Percentiles rank a stretch among this genome's conserved stretches.
Conservation (phyloP, 2,797 vertebrate genomes). For the Brachyrhaphis roseni region DNA sequence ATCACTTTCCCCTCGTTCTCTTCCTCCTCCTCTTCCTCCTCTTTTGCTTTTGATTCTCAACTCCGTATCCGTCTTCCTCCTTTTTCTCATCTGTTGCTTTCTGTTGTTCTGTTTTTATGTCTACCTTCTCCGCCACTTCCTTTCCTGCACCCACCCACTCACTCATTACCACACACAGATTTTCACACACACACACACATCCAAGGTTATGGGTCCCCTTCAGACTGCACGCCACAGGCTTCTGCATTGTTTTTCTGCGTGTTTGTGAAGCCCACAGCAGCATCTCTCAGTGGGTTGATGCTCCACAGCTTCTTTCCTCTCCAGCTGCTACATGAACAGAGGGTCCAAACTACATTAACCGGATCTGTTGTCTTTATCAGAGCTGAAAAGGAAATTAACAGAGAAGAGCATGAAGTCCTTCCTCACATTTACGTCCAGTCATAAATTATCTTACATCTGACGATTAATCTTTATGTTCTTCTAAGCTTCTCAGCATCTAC, state of each 20-base stretch:
- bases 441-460: neutral
- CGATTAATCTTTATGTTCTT: neutral
- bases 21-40: neutral
- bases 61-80: conserved; percentile 10
- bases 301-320: conserved; percentile 33
- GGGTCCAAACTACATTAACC: conserved; percentile 12
- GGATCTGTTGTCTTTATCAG: conserved; percentile 36
- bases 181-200: conserved; percentile 38
- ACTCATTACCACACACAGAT: conserved; percentile 53
- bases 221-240: conserved; percentile 62
- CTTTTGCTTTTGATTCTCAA: neutral
- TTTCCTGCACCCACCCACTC: conserved; percentile 67
- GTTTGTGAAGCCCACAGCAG: conserved; percentile 23
- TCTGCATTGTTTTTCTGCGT: conserved; percentile 23
- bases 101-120: conserved; percentile 60
- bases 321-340: conserved; percentile 47
- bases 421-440: neutral
- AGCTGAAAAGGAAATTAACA: neutral
- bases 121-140: conserved; percentile 71
- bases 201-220: conserved; percentile 68
- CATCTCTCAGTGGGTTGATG: conserved; percentile 38
- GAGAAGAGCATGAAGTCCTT: conserved; percentile 13
- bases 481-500: neutral
- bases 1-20: conserved; percentile 1
- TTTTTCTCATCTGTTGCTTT: conserved; percentile 61